Evolutionary conservation across 2,888 invertebrate species (phyloP), one percentile per base, ranked within the genome.

Genomic region (Hydrotaea diabolus): DNA sequence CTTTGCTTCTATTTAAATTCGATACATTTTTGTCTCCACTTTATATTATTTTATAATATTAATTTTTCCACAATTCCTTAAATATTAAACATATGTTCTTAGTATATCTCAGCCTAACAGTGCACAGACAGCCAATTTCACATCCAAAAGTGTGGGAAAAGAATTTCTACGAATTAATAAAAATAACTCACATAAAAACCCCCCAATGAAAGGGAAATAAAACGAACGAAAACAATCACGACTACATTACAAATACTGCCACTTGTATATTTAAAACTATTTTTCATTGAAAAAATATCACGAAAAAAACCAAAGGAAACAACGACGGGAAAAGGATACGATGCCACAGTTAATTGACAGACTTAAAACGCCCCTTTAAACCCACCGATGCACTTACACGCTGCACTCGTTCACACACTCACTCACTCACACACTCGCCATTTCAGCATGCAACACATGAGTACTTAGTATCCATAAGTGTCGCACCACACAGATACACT

Each of bases 121-220:
- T 39, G 9, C 62, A n/a, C 66, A 43, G 7, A 31, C 7, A 31
- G 31, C 31, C 31, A 31, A 31, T 31, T 7, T 31, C 31, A 66
- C 31, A 53, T 64, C 17, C 39, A 17, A 76, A 53, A 77, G 77
- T 86, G 87, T 87, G 87, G 86, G 87, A 87, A 86, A 87, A 85
- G 83, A 86, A 86, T 86, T 86, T 86, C 83, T 77, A 80, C 80
- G 85, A 85, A 87, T 74, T 79, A 71, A 76, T 77, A 69, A 80
- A 69, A 71, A 78, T 21, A 74, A 66, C 7, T 78, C n/a, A 57
- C 23, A 74, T 17, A 75, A 71, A 26, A 75, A 76, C 64, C 71
- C 46, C 76, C 77, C 59, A 83, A 77, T 73, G 77, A 83, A 77
- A 80, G 46, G 59, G 64, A 82, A 76, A 53, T 53, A 53, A 23